Evolutionary conservation across 2,113 vertebrate genomes (phyloP), one percentile per base, ranked within the genome.

Genomic region (Plecturocebus donacophilus): DNA sequence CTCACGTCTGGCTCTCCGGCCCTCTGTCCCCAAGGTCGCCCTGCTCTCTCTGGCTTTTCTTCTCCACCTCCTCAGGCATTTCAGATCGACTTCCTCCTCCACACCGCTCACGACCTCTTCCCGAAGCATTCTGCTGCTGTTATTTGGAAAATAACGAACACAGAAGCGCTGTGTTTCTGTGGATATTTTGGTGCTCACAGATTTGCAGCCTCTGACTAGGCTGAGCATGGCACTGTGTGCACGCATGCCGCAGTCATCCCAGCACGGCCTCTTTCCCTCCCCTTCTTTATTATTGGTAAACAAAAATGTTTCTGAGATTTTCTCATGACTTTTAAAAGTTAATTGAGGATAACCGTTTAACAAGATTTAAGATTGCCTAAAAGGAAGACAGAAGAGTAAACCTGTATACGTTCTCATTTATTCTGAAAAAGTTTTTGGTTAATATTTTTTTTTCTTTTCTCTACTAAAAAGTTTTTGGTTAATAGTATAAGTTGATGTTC

Each of bases 401-500:
- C n/a, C 6, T 38, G 20, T 30, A 8, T 66, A 75, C 23, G n/a
- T 77, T 52, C 13, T 83, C 80, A 17, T 52, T 82, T 86, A 87
- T 92, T 94, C 42, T 90, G 76, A 47, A 92, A 71, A 84, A 38
- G 19, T 16, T 54, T 90, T 89, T 56, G 35, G 49, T 87, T 88
- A 66, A 12, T 75, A 42, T 70, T 58, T 42, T 42, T 42, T 42
- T 42, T 42, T 42, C 42, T 42, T 42, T 5, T 42, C 42, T 42
- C 42, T 42, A 42, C 42, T 42, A 47, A 92, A 71, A 84, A 38
- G 19, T 16, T 54, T 90, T 89, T 56, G 35, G 49, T 87, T 88
- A 66, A 12, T 75, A 42, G 61, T 58, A 45, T 9, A 52, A 91
- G 17, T 7, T 49, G 61, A 68, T 84, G 52, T 84, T 76, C 71